Conservation (phyloP, 2,797 vertebrate species). For the Danio tinwini region DNA sequence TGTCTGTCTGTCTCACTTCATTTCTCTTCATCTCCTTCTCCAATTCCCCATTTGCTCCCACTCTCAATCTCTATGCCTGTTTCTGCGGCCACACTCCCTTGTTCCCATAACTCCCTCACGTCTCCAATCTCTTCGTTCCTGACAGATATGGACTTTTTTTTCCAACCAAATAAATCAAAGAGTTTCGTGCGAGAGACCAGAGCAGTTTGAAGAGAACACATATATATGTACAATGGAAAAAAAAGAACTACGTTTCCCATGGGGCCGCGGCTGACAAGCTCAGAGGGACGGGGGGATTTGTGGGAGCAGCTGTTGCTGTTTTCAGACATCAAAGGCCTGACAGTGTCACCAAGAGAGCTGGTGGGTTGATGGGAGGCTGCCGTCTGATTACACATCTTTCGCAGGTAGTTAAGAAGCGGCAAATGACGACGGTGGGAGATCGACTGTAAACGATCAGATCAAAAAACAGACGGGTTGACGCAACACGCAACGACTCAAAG, state of each 20-base stretch:
- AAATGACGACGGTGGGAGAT: constrained; percentile 59
- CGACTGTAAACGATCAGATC: constrained; percentile 57
- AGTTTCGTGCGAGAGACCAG: constrained; percentile 63
- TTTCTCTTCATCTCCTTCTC: constrained; percentile 77
- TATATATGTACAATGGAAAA: constrained; percentile 51
- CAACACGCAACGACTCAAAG: constrained; percentile 67
- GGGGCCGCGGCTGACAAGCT: constrained; percentile 59
- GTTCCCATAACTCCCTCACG: constrained; percentile 56
- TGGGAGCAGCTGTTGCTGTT: constrained; percentile 72
- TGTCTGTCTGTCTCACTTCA: constrained; percentile 75
- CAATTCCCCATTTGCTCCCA: constrained; percentile 72
- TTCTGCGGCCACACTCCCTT: constrained; percentile 57
- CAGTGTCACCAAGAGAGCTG: constrained; percentile 61
- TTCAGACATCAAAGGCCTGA: constrained; percentile 76
- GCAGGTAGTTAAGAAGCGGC: constrained; percentile 63
- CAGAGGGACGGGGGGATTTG: constrained; percentile 66
- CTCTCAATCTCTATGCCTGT: constrained; percentile 71
- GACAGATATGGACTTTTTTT: constrained; percentile 54
- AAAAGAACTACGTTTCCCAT: constrained; percentile 57
- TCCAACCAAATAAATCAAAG: constrained; percentile 62
- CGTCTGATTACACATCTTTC: constrained; percentile 60
- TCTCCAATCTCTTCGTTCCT: constrained; percentile 58
- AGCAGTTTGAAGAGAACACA: constrained; percentile 59
- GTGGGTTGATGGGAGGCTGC: constrained; percentile 30
- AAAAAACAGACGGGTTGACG: constrained; percentile 70